A percentile compares a stretch with the other conserved stretches of the same genome.
Evolutionary conservation across 2,113 vertebrate species (phyloP).

Genomic region (Sinocyclocheilus maitianheensis): DNA sequence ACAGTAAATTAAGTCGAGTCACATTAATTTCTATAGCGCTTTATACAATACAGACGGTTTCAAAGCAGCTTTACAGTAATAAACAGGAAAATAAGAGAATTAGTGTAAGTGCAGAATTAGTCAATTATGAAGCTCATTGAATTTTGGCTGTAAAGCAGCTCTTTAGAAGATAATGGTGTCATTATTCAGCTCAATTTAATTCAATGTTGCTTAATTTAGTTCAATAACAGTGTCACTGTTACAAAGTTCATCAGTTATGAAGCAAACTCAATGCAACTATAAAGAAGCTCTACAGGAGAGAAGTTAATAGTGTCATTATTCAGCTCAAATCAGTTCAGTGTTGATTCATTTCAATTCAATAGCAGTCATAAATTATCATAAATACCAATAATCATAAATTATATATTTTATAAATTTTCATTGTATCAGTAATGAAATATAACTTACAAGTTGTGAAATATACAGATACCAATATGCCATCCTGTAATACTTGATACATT

Average conservation of each 20-base stretch:
- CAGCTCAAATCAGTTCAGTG: background rate
- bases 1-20: background rate
- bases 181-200: too few species aligned
- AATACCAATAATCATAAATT: too few species aligned
- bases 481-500: background rate
- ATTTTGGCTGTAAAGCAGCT: background rate
- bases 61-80: background rate
- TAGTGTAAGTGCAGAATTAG: background rate
- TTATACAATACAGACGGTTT: background rate
- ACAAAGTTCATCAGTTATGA: background rate
- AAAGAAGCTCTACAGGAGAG: background rate
- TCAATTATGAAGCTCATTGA: background rate
- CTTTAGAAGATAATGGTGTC: background rate
- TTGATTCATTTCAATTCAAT: background rate
- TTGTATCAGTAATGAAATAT: too few species aligned
- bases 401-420: too few species aligned
- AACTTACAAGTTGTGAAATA: background rate
- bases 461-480: background rate
- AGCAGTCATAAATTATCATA: background rate
- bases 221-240: background rate
- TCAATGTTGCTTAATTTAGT: too few species aligned
- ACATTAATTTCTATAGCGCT: background rate
- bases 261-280: background rate
- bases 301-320: background rate
- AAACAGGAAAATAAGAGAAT: background rate